phyloP scores from a whole-genome alignment of 1,140 invertebrate genomes.

The Rhynchophorus ferrugineus region DNA sequence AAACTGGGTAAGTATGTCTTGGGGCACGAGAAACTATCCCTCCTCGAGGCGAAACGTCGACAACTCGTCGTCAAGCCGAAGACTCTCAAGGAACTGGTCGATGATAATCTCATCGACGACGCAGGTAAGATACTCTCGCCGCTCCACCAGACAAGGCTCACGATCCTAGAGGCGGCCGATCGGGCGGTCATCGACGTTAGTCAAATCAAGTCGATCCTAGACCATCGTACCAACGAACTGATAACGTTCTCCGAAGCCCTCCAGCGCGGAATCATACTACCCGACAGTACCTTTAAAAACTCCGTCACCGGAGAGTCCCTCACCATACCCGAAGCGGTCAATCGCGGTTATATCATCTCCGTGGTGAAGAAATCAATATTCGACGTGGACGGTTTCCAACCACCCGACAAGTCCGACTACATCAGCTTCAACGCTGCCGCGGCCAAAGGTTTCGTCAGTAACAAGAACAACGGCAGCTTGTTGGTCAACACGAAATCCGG shows the following conservation, averaged over 20 bases:
- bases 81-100: conserved; percentile 80
- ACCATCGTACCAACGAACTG: conserved; percentile 69
- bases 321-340: conserved; percentile 72
- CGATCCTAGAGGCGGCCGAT: conserved; percentile 75
- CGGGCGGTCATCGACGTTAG: conserved; percentile 81
- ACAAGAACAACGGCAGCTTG: conserved; percentile 61
- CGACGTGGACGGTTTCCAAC: conserved; percentile 84
- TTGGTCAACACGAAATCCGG: conserved; percentile 67
- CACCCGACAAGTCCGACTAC: conserved; percentile 71
- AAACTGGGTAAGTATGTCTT: conserved; percentile 73
- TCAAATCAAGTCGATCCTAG: conserved; percentile 70
- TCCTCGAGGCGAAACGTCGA: conserved; percentile 70
- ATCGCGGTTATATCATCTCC: conserved; percentile 80
- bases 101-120: conserved; percentile 72
- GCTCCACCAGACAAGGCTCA: conserved; percentile 62
- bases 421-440: conserved; percentile 83
- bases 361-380: conserved; percentile 83
- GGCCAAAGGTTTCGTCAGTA: conserved; percentile 68
- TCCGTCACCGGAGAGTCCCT: conserved; percentile 61
- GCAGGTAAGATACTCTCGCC: conserved; percentile 73
- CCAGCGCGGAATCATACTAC: conserved; percentile 65
- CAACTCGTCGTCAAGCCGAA: conserved; percentile 80
- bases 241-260: conserved; percentile 80
- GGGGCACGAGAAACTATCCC: conserved; percentile 69
- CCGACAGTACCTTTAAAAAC: conserved; percentile 65